Conservation (phyloP, 2,113 vertebrate genomes). For the Puma concolor region DNA sequence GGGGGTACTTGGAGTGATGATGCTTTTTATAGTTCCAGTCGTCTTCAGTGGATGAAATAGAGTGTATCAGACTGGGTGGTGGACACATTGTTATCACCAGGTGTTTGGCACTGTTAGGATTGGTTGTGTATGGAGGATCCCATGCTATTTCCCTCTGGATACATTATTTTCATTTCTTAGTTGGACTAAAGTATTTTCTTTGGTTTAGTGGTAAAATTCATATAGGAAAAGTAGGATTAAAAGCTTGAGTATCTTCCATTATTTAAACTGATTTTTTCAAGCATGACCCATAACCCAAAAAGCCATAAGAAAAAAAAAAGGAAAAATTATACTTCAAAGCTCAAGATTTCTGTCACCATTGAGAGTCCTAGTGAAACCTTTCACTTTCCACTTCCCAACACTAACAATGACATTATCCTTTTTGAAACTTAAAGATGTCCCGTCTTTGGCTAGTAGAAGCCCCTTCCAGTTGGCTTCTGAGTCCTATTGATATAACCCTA, state of each 20-base stretch:
- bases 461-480: not conserved
- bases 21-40: not conserved
- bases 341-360: not conserved
- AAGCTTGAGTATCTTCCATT: not conserved
- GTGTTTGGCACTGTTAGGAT: not conserved
- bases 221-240: not conserved
- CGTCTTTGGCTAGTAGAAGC: not conserved
- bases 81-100: not conserved
- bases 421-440: not conserved
- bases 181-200: not conserved
- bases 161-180: not conserved
- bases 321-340: not conserved
- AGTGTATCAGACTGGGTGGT: not conserved
- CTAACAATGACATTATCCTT: not conserved
- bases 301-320: not conserved
- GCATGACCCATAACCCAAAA: not conserved
- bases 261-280: not conserved
- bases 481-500: not conserved
- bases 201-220: not conserved
- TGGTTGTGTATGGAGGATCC: not conserved
- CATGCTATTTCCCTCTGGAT: not conserved
- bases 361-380: not conserved
- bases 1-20: not conserved
- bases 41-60: not conserved
- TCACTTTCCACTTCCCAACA: not conserved